Conservation (phyloP, 53 echinoderm and acorn worm species). For the Paelopatides confundens region DNA sequence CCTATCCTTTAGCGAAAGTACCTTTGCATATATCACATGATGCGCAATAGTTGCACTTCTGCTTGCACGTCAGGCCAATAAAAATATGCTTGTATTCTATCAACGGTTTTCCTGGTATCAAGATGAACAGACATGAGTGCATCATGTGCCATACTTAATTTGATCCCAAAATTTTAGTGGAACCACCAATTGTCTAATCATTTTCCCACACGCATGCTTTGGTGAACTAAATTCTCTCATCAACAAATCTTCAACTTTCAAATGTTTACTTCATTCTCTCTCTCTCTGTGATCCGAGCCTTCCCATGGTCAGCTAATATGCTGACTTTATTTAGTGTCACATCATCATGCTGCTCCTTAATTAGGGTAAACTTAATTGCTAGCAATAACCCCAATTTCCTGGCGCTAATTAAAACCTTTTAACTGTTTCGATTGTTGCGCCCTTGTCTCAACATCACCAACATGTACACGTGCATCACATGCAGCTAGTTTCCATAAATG, state of each 20-base stretch:
- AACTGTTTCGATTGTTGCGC: too few relatives aligned
- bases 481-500: not conserved
- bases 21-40: slow-evolving; percentile 52
- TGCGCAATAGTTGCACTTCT: not conserved
- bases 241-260: too few relatives aligned
- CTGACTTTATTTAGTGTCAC: not conserved
- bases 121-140: not conserved
- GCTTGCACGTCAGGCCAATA: slow-evolving; percentile 4
- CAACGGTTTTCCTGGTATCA: not conserved
- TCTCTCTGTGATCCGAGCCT: too few relatives aligned
- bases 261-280: too few relatives aligned
- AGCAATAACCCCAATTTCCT: too few relatives aligned
- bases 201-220: not conserved
- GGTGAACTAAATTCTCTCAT: not conserved
- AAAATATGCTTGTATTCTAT: not conserved
- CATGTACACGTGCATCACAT: not conserved
- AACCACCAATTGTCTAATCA: not conserved
- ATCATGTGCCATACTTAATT: not conserved
- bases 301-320: not conserved
- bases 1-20: slow-evolving; percentile 28
- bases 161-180: not conserved
- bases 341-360: too few relatives aligned
- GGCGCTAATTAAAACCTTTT: too few relatives aligned
- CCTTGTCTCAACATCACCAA: not conserved
- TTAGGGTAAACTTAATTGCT: too few relatives aligned